These are phyloP conservation scores for Rhagonycha lutea DNA, from an alignment of 2,888 invertebrate genomes.

Conservation along the genomic window DNA sequence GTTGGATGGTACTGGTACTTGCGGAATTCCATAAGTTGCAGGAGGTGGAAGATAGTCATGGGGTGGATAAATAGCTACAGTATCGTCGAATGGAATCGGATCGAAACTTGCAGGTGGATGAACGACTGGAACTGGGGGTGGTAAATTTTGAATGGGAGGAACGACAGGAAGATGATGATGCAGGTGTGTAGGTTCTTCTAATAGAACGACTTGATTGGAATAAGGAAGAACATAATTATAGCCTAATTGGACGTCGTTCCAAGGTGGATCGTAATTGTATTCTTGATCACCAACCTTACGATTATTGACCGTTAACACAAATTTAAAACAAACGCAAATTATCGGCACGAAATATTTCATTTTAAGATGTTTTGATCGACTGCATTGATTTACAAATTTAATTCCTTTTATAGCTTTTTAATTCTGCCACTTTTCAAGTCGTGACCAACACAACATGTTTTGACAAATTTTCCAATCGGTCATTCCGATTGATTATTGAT, in stretches of 20 bases:
- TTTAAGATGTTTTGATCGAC: background rate
- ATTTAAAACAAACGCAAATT: background rate
- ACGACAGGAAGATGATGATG: slow-evolving; percentile 22
- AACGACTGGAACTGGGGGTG: slow-evolving; percentile 34
- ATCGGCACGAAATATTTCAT: background rate
- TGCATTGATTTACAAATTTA: background rate
- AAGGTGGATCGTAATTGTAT: slow-evolving; percentile 11
- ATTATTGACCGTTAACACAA: background rate
- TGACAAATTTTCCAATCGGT: slow-evolving; percentile 10
- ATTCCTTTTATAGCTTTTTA: slow-evolving; percentile 3
- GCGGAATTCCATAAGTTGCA: slow-evolving; percentile 5
- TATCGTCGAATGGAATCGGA: slow-evolving; percentile 7
- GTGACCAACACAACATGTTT: slow-evolving; percentile 16
- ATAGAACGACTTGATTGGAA: slow-evolving; percentile 38
- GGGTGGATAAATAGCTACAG: slow-evolving; percentile 13
- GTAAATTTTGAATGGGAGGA: slow-evolving; percentile 36
- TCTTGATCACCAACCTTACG: slow-evolving; percentile 1
- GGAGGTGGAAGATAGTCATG: slow-evolving; percentile 27
- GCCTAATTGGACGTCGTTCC: slow-evolving; percentile 18
- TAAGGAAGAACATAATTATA: slow-evolving; percentile 41
- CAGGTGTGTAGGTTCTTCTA: slow-evolving; percentile 40
- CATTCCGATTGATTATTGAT: slow-evolving; percentile 7
- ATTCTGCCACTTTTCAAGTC: slow-evolving; percentile 9
- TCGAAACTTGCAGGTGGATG: slow-evolving; percentile 15
- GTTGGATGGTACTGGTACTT: slow-evolving; percentile 18